Percentiles rank a stretch among this genome's conserved stretches.
Evolutionary conservation across 1,140 invertebrate species (phyloP).

Genomic region (Oncopeltus fasciatus): DNA sequence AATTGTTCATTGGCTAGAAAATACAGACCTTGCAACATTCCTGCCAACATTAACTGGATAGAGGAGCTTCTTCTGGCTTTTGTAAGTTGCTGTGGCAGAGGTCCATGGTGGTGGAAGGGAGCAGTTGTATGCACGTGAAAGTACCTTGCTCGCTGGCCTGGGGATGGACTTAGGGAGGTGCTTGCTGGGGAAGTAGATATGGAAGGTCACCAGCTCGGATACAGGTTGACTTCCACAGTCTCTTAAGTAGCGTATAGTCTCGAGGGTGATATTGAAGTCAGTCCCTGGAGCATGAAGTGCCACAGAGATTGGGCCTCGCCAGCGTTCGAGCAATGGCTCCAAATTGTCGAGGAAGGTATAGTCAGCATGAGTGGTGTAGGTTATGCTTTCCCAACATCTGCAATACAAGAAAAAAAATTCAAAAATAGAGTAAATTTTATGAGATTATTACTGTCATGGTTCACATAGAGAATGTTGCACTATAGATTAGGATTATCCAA

Average conservation of each 20-base stretch:
- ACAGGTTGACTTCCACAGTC: conserved; percentile 45
- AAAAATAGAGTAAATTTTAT: too few relatives aligned
- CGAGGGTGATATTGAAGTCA: conserved; percentile 41
- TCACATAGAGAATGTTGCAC: too few relatives aligned
- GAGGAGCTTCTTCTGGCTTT: conserved; percentile 58
- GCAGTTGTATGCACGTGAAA: conserved; percentile 51
- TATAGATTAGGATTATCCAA: too few relatives aligned
- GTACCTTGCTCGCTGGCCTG: conserved; percentile 37
- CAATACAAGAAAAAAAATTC: neutral
- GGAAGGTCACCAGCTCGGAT: conserved; percentile 63
- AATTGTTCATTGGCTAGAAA: too few relatives aligned
- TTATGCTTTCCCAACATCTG: conserved; percentile 67
- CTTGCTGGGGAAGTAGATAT: conserved; percentile 71
- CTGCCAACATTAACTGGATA: conserved; percentile 80
- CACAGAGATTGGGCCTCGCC: conserved; percentile 52
- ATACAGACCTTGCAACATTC: conserved; percentile 70
- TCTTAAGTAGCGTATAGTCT: conserved; percentile 41
- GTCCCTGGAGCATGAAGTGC: conserved; percentile 51
- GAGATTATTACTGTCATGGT: too few relatives aligned
- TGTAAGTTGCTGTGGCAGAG: conserved; percentile 54
- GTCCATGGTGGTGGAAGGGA: conserved; percentile 49
- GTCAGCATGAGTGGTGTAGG: conserved; percentile 83
- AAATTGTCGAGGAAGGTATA: conserved; percentile 83
- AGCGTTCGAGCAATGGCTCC: conserved; percentile 58
- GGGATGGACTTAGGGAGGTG: conserved; percentile 56